These are phyloP conservation scores for Brachylomia viminalis DNA, from an alignment of 2,888 invertebrate genomes.

Conservation along the genomic window DNA sequence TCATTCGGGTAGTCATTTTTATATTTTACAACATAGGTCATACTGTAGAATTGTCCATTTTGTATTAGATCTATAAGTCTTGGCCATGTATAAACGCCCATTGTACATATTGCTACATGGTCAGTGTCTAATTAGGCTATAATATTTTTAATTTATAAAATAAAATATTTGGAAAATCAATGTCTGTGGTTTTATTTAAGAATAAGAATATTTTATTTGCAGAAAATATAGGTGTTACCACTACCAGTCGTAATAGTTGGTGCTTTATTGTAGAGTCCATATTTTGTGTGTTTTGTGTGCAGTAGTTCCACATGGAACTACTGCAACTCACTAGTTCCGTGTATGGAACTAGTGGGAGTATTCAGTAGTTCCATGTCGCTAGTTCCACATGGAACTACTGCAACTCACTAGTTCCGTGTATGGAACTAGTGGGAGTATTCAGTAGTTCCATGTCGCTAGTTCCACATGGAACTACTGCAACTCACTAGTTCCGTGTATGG, in stretches of 20 bases:
- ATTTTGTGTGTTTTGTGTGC: too few relatives aligned
- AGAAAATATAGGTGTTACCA: not conserved
- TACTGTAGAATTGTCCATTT: constrained; percentile 50
- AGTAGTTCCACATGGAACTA: too few relatives aligned
- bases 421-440: too few relatives aligned
- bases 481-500: too few relatives aligned
- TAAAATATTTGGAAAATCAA: constrained; percentile 53
- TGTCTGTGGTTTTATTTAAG: constrained; percentile 4
- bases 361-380: too few relatives aligned
- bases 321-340: too few relatives aligned
- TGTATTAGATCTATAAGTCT: constrained; percentile 44
- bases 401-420: too few relatives aligned
- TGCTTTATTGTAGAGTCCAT: too few relatives aligned
- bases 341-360: too few relatives aligned
- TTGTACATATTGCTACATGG: constrained; percentile 64
- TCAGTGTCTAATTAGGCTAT: constrained; percentile 60
- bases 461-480: too few relatives aligned
- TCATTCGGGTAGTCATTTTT: constrained; percentile 28
- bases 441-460: too few relatives aligned
- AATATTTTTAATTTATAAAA: constrained; percentile 61
- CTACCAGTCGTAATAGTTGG: not conserved
- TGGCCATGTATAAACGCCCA: constrained; percentile 57
- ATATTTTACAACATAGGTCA: constrained; percentile 36
- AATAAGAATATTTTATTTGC: not conserved
- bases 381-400: too few relatives aligned